Evolutionary conservation across 2,797 vertebrate genomes (phyloP), one percentile per base, ranked within the genome.

Genomic region (Eupleurogrammus muticus): DNA sequence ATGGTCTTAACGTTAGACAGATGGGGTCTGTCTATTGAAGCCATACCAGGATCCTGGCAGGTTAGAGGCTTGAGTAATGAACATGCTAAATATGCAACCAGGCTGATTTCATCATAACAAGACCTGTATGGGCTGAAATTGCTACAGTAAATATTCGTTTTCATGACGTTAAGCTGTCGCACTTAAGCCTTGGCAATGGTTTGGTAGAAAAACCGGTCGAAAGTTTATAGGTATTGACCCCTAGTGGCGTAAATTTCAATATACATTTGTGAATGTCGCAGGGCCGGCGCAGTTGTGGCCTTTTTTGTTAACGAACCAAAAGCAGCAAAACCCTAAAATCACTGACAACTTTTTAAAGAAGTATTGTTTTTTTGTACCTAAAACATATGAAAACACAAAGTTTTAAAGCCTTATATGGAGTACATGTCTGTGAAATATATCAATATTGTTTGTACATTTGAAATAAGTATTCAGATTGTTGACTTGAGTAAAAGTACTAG

Each of bases 1-100:
- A 96, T 98, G 95, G 92, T 90, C 90, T 87, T 97, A 97, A 97
- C 95, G 87, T 94, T 91, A 93, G 86, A 82, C 96, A 98, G 96
- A 99, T 97, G 96, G 95, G 77, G 88, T 90, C 88, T 82, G 90
- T 95, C 87, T 94, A 97, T 97, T 95, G 94, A 97, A 96, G 93
- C 95, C 95, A 96, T 94, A 94, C 95, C 94, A 93, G 87, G 84
- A 94, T 93, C 92, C 92, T 95, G 95, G 96, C 95, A 95, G 95
- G 95, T 93, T 90, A 81, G 81, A 79, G 71, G 77, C 86, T 89
- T 80, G 54, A 53, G 86, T 92, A 91, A 93, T 92, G 90, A 93
- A 92, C 83, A 89, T 91, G 87, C 87, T 85, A 87, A 90, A 89
- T 90, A 82, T 87, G 89, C 77, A 75, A 83, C 82, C 78, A 66